Evolutionary conservation across 1,140 invertebrate genomes (phyloP).

Genomic region (Venturia canescens): DNA sequence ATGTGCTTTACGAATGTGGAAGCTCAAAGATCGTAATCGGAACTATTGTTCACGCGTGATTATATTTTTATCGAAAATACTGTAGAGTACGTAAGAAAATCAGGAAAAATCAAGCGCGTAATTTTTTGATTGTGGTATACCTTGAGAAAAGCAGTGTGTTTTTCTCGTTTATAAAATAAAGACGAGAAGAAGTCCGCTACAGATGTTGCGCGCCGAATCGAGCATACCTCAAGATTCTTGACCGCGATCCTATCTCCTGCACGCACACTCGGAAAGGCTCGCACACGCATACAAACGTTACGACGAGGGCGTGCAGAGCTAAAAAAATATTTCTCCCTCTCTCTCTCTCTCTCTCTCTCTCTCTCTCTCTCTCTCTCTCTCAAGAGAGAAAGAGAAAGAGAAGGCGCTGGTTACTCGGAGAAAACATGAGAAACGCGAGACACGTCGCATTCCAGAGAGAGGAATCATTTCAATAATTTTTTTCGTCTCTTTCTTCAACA

Average conservation of each 20-base stretch:
- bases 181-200: background rate
- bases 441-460: background rate
- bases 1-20: too few relatives aligned
- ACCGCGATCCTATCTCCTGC: constrained; percentile 26
- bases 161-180: too few relatives aligned
- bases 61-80: too few relatives aligned
- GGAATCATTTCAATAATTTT: background rate
- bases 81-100: too few relatives aligned
- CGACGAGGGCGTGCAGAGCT: background rate
- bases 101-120: too few relatives aligned
- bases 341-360: too few relatives aligned
- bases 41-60: too few relatives aligned
- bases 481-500: too few relatives aligned
- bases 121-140: background rate
- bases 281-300: background rate
- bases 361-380: too few relatives aligned
- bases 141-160: too few relatives aligned
- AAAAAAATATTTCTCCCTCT: constrained; percentile 15
- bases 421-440: constrained; percentile 8
- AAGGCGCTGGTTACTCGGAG: background rate
- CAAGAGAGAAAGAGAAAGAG: constrained; percentile 1
- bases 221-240: constrained; percentile 37
- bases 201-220: constrained; percentile 30
- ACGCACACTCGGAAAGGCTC: background rate
- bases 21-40: too few relatives aligned